Percentiles rank a stretch among this genome's conserved stretches.
Evolutionary conservation across 2,888 invertebrate genomes (phyloP).

Genomic region (Neuroscelio doddi): DNA sequence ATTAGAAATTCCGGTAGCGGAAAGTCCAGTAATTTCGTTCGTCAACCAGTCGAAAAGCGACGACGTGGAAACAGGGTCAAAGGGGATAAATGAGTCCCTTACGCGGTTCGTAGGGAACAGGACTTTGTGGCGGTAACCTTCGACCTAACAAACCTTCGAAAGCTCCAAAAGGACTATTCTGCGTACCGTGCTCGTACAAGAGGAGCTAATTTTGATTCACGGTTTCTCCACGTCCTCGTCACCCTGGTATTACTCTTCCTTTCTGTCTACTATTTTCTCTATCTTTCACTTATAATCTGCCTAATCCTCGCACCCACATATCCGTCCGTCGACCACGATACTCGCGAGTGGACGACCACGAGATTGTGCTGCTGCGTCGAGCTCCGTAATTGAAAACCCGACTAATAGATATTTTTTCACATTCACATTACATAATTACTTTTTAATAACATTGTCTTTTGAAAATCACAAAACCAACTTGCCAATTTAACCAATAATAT

Average conservation of each 20-base stretch:
- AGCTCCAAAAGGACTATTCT: conserved; percentile 5
- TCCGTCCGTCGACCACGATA: conserved; percentile 15
- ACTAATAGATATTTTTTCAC: too few relatives aligned
- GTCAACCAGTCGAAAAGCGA: conserved; percentile 14
- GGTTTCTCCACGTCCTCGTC: conserved; percentile 24
- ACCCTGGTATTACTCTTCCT: conserved; percentile 15
- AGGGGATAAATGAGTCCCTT: conserved; percentile 20
- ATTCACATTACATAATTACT: too few relatives aligned
- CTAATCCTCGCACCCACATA: conserved; percentile 7
- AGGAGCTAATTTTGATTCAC: conserved; percentile 57
- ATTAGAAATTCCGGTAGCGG: conserved; percentile 27
- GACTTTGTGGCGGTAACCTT: conserved; percentile 22
- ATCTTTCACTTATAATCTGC: conserved; percentile 6
- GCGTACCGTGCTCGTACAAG: conserved; percentile 46
- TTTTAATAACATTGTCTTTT: too few relatives aligned
- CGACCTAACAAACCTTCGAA: conserved; percentile 19
- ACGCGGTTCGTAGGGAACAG: conserved; percentile 11
- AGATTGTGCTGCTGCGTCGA: too few relatives aligned
- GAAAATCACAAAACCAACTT: too few relatives aligned
- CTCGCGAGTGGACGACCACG: conserved; percentile 16
- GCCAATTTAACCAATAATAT: too few relatives aligned
- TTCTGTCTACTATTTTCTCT: conserved; percentile 14
- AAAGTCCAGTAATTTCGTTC: conserved; percentile 23
- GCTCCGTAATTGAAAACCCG: too few relatives aligned
- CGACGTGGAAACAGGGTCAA: conserved; percentile 29